Conservation (phyloP, 2,113 vertebrate species). For the Bathybates hornii region DNA sequence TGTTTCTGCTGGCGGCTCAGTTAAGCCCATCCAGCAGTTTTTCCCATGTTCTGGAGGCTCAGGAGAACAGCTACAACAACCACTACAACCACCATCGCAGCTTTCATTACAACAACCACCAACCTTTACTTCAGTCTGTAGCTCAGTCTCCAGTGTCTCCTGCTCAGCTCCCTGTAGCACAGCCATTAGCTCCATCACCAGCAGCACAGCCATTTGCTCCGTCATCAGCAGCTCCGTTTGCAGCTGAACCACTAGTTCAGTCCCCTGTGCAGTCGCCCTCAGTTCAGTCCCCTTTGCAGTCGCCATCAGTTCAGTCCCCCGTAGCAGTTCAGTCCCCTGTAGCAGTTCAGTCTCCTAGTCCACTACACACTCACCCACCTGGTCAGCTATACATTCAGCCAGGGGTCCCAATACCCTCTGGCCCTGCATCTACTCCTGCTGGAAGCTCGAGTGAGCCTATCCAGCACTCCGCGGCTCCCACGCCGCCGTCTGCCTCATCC, state of each 20-base stretch:
- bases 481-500: neutral
- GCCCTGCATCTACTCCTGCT: no score
- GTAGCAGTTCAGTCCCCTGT: no score
- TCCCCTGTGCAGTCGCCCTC: no score
- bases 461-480: neutral
- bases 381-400: no score
- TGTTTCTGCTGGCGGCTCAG: neutral
- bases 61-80: neutral
- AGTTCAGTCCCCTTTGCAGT: no score
- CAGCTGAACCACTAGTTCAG: neutral
- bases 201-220: no score
- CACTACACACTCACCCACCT: no score
- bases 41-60: neutral
- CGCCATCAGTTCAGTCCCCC: no score
- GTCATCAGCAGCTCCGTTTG: fast-evolving
- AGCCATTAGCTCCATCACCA: neutral
- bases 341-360: no score
- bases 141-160: fast-evolving
- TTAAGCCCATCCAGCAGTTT: neutral
- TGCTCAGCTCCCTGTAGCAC: neutral
- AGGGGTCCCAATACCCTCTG: no score
- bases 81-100: neutral
- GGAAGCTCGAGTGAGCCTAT: neutral
- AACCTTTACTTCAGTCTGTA: neutral
- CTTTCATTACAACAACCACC: neutral